These are phyloP conservation scores for Pseudococcus jackbeardsleyi DNA, from an alignment of 2,888 invertebrate genomes.

Conservation along the genomic window DNA sequence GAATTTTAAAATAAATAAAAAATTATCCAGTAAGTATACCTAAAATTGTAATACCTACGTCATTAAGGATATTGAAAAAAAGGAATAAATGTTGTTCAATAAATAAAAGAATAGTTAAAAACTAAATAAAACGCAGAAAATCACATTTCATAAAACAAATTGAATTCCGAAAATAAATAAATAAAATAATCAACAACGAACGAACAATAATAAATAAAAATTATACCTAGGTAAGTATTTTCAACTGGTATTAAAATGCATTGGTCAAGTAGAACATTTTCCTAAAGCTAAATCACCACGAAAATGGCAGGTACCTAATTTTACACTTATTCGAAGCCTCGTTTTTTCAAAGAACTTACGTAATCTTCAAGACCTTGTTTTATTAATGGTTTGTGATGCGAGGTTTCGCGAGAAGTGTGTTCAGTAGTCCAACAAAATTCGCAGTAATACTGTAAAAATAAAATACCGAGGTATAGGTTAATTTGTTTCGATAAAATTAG, in stretches of 20 bases:
- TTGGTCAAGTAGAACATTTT: neutral
- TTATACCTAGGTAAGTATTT: neutral
- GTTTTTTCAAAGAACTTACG: conserved; percentile 48
- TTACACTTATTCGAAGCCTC: conserved; percentile 32
- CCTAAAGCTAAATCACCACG: neutral
- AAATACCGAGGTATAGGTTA: neutral
- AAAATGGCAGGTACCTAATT: neutral
- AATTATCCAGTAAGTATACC: neutral
- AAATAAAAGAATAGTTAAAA: neutral
- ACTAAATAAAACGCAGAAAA: neutral
- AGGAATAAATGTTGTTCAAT: neutral
- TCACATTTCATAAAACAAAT: conserved; percentile 36
- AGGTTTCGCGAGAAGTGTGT: neutral
- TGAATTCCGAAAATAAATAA: conserved; percentile 21
- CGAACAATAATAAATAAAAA: neutral
- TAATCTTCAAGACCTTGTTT: conserved; percentile 62
- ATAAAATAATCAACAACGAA: neutral
- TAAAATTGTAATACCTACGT: neutral
- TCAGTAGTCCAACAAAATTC: conserved; percentile 57
- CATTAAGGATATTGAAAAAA: neutral
- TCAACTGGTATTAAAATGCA: neutral
- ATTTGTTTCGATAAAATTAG: neutral
- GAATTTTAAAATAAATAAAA: neutral
- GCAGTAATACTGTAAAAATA: conserved; percentile 51
- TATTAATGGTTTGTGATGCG: conserved; percentile 53